phyloP scores from a whole-genome alignment of 53 echinoderm and acorn worm genomes.

The Mesocentrotus franciscanus region DNA sequence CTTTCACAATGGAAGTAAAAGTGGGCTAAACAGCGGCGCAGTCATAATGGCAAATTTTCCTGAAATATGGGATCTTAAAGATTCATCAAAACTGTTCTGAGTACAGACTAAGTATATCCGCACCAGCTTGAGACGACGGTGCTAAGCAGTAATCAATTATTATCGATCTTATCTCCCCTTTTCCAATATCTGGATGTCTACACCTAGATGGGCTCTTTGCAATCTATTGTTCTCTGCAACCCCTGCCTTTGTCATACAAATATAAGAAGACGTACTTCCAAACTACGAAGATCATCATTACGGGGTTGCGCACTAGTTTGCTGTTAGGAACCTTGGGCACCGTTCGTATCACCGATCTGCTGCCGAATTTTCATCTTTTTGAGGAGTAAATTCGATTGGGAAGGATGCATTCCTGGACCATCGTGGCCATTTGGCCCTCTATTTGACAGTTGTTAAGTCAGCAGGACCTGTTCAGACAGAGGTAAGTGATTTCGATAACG shows the following conservation, averaged over 20 bases:
- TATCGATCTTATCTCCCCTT: neutral
- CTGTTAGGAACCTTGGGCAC: neutral
- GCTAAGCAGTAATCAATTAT: neutral
- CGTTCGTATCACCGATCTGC: neutral
- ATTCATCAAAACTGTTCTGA: neutral
- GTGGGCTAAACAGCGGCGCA: too few species aligned
- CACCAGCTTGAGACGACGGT: neutral
- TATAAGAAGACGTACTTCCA: neutral
- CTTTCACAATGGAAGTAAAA: too few species aligned
- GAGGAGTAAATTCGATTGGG: neutral
- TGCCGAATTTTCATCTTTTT: neutral
- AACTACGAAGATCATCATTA: neutral
- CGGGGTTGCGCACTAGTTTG: neutral
- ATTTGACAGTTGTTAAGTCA: neutral
- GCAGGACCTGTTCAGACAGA: neutral
- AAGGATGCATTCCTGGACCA: slow-evolving; percentile 5
- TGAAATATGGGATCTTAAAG: neutral
- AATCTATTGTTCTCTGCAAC: neutral
- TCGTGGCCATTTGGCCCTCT: slow-evolving; percentile 28
- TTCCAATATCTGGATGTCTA: neutral
- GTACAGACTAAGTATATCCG: neutral
- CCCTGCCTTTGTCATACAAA: slow-evolving; percentile 7
- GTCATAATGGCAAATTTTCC: too few species aligned
- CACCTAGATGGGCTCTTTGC: slow-evolving; percentile 16
- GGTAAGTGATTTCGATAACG: neutral